Evolutionary conservation across 2,113 vertebrate species (phyloP).

Genomic region (Boulengerochromis microlepis): DNA sequence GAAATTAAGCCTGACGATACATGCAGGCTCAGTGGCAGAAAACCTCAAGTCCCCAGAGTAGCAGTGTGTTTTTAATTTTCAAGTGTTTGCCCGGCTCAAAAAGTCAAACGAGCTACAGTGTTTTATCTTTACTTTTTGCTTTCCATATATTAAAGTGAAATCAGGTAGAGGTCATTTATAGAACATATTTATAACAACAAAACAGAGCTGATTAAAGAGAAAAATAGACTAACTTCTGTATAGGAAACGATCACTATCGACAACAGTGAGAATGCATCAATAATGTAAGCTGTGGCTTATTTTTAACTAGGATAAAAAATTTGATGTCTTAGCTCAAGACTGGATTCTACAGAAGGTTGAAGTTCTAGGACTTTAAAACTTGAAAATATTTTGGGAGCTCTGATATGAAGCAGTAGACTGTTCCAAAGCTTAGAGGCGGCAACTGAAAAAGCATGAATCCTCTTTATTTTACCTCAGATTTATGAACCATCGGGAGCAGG

Average conservation of each 20-base stretch:
- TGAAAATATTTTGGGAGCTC: not conserved
- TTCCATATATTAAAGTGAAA: not conserved
- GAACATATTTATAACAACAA: not conserved
- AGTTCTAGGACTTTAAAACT: not conserved
- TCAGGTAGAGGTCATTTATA: not conserved
- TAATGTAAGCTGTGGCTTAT: not conserved
- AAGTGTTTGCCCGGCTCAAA: not conserved
- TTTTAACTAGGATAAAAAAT: not conserved
- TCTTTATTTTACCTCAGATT: not conserved
- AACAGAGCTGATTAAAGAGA: not conserved
- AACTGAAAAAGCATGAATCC: not conserved
- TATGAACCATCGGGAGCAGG: not conserved
- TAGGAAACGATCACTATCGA: not conserved
- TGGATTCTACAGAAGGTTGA: not conserved
- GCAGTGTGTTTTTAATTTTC: not conserved
- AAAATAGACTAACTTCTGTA: accelerated
- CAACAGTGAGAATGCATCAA: not conserved
- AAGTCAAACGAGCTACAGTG: not conserved
- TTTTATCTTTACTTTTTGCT: not conserved
- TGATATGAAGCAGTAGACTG: not conserved
- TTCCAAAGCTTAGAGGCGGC: not conserved
- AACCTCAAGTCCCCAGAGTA: not conserved
- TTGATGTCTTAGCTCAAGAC: not conserved
- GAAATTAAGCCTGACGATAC: conserved; percentile 37
- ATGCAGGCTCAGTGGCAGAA: not conserved